A percentile compares a stretch with the other conserved stretches of the same genome.
phyloP scores from a whole-genome alignment of 2,797 vertebrate genomes.

The Hafferia zeledoni region DNA sequence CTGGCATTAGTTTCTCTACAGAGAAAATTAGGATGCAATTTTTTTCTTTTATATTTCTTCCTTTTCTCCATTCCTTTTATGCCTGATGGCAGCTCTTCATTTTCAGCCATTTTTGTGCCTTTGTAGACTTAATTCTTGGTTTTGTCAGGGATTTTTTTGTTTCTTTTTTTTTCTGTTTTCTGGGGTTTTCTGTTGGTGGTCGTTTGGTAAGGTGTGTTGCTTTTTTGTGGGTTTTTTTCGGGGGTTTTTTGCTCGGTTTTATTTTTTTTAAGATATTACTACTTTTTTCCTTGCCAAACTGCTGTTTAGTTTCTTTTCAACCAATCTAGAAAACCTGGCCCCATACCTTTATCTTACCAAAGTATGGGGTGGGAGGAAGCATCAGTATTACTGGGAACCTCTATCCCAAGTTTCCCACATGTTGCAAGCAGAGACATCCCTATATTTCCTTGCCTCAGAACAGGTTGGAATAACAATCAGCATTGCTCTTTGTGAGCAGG shows the following conservation, averaged over 20 bases:
- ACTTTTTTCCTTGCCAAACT: not conserved
- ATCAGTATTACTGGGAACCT: not conserved
- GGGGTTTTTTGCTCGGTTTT: fast-evolving
- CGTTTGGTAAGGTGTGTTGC: not conserved
- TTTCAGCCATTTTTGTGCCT: not conserved
- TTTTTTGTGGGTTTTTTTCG: not conserved
- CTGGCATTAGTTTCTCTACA: not conserved
- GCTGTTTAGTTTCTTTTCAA: not conserved
- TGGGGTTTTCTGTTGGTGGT: not conserved
- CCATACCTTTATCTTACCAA: not conserved
- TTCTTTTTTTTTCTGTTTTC: not conserved
- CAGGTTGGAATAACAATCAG: not conserved
- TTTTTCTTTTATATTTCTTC: not conserved
- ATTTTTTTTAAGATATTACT: not conserved
- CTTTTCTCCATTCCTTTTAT: not conserved
- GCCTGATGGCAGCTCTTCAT: not conserved
- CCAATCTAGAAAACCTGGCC: not conserved
- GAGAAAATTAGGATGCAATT: not conserved
- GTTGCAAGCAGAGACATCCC: not conserved
- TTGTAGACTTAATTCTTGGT: not conserved
- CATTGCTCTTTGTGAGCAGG: not conserved
- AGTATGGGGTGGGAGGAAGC: not conserved
- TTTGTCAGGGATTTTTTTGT: not conserved
- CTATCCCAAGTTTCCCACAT: not conserved
- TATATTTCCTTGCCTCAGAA: not conserved